Conservation (phyloP, 2,888 invertebrate genomes). For the Junonia oenone region DNA sequence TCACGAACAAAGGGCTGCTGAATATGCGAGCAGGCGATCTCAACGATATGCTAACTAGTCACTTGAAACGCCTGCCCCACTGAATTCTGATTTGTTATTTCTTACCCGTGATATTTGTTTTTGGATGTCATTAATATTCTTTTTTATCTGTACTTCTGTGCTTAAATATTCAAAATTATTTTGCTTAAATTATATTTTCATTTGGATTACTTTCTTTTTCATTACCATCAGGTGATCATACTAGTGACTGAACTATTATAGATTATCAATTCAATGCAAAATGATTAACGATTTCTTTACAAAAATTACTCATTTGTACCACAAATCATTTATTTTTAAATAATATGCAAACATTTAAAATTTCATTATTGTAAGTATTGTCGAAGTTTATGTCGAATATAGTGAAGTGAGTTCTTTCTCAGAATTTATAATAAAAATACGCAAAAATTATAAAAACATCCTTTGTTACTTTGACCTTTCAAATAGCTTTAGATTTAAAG, state of each 20-base stretch:
- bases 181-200: background rate
- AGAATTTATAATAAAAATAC: background rate
- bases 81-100: conserved; percentile 22
- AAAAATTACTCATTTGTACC: too few species aligned
- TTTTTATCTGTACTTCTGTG: background rate
- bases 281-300: too few species aligned
- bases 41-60: conserved; percentile 64
- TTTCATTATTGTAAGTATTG: too few species aligned
- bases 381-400: too few species aligned
- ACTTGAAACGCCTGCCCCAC: conserved; percentile 27
- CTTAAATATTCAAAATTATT: background rate
- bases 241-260: too few species aligned
- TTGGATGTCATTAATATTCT: background rate
- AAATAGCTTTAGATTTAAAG: conserved; percentile 1
- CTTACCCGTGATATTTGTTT: conserved; percentile 12
- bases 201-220: background rate
- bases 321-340: too few species aligned
- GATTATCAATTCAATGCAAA: too few species aligned
- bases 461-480: conserved; percentile 6
- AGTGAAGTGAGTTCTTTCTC: background rate
- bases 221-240: too few species aligned
- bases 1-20: conserved; percentile 71
- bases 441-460: background rate
- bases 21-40: conserved; percentile 68
- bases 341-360: too few species aligned